Percentiles rank a stretch among this genome's conserved stretches.
These are phyloP conservation scores for Holothuria scabra DNA, from an alignment of 53 echinoderm and acorn worm genomes.

Conservation along the genomic window DNA sequence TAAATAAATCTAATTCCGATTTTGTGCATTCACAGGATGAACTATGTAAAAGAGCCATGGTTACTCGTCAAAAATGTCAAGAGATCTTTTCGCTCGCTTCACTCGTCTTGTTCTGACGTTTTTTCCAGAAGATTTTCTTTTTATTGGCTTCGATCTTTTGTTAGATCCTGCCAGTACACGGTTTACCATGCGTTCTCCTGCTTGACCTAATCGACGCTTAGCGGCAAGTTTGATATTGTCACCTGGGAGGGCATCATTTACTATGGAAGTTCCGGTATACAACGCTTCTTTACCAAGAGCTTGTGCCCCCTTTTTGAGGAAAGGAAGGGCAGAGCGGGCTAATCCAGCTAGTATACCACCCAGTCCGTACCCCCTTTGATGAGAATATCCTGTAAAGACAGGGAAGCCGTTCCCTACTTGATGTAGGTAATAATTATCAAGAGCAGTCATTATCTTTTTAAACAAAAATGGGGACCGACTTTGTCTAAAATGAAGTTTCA, in stretches of 20 bases:
- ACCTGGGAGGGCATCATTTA: neutral
- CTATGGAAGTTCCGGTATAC: neutral
- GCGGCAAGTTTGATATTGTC: neutral
- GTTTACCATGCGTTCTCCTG: neutral
- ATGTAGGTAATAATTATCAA: conserved; percentile 30
- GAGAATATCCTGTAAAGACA: neutral
- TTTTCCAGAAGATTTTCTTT: neutral
- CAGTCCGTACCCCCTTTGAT: conserved; percentile 56
- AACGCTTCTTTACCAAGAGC: neutral
- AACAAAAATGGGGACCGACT: conserved; percentile 16
- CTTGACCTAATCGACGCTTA: neutral
- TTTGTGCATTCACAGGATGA: conserved; percentile 77
- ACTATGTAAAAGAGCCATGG: conserved; percentile 72
- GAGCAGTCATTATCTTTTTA: conserved; percentile 3
- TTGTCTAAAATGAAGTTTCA: neutral
- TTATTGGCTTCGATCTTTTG: neutral
- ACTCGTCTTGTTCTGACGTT: neutral
- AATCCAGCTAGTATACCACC: conserved; percentile 56
- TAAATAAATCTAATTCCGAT: conserved; percentile 75
- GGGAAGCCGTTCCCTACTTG: conserved; percentile 14
- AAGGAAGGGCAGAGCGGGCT: conserved; percentile 39
- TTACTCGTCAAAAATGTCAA: conserved; percentile 35
- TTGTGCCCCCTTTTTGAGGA: neutral
- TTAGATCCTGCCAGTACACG: neutral
- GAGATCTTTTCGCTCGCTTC: conserved; percentile 32